These are phyloP conservation scores for Bovichtus variegatus DNA, from an alignment of 2,797 vertebrate genomes.

Conservation along the genomic window DNA sequence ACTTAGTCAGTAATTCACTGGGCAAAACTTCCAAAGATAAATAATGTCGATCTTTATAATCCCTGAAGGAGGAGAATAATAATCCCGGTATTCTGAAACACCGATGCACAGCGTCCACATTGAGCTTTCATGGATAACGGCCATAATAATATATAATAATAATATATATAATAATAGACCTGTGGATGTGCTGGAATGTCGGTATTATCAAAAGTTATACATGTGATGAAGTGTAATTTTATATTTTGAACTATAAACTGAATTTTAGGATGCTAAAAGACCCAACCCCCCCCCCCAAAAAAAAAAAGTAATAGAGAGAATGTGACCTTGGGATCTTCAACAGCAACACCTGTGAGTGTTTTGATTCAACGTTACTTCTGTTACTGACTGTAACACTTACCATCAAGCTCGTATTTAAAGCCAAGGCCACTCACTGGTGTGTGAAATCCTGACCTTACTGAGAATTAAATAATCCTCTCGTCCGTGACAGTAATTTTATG, in stretches of 20 bases:
- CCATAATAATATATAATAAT: no score
- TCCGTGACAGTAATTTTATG: conserved; percentile 68
- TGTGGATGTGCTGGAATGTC: neutral
- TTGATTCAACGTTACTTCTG: conserved; percentile 4
- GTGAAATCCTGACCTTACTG: conserved; percentile 71
- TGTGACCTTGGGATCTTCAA: neutral
- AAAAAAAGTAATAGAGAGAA: neutral
- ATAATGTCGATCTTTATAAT: no score
- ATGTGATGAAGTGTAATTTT: neutral
- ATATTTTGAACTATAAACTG: conserved; percentile 11
- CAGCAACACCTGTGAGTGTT: conserved; percentile 3
- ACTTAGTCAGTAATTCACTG: no score
- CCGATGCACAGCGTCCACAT: neutral
- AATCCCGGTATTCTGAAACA: no score
- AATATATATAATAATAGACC: conserved; percentile 30
- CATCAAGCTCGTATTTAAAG: conserved; percentile 46
- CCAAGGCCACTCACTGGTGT: conserved; percentile 38
- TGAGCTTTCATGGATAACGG: neutral
- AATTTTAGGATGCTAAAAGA: neutral
- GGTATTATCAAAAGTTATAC: conserved; percentile 19
- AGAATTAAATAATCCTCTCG: conserved; percentile 69
- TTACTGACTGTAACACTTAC: conserved; percentile 19
- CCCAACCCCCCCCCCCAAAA: neutral
- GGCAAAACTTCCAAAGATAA: no score
- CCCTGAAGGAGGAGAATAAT: no score